Percentiles rank a stretch among this genome's conserved stretches.
phyloP scores from a whole-genome alignment of 2,113 vertebrate genomes.

The Paedocypris sp. region DNA sequence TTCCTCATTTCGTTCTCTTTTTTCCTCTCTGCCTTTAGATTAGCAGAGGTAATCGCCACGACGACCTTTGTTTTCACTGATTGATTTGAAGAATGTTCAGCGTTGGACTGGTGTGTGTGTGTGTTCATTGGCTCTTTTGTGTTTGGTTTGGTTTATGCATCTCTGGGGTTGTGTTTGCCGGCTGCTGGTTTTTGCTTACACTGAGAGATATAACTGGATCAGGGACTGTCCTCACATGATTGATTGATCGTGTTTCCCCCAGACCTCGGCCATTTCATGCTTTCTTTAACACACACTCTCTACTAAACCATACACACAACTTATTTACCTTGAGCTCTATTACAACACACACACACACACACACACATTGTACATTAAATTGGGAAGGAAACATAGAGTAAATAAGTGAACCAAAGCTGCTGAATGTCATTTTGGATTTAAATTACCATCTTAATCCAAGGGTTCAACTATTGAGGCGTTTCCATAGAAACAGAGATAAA shows the following conservation, averaged over 20 bases:
- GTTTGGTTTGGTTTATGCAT: constrained; percentile 12
- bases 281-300: background rate
- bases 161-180: background rate
- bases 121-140: constrained; percentile 10
- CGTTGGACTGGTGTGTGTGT: constrained; percentile 12
- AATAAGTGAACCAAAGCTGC: no score
- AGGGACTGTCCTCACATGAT: constrained; percentile 17
- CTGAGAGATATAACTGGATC: constrained; percentile 25
- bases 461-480: background rate
- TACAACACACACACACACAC: no score
- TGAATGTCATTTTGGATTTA: no score
- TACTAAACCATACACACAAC: no score
- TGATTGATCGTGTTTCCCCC: constrained; percentile 2
- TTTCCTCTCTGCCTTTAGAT: constrained; percentile 35
- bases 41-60: constrained; percentile 38
- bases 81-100: constrained; percentile 38
- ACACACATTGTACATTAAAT: no score
- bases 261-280: background rate
- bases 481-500: background rate
- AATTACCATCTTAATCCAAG: no score
- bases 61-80: constrained; percentile 49
- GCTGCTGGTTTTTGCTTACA: constrained; percentile 16
- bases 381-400: no score
- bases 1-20: background rate
- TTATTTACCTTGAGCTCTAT: no score